Conservation (phyloP, 2,888 invertebrate genomes). For the Morpho helenor region DNA sequence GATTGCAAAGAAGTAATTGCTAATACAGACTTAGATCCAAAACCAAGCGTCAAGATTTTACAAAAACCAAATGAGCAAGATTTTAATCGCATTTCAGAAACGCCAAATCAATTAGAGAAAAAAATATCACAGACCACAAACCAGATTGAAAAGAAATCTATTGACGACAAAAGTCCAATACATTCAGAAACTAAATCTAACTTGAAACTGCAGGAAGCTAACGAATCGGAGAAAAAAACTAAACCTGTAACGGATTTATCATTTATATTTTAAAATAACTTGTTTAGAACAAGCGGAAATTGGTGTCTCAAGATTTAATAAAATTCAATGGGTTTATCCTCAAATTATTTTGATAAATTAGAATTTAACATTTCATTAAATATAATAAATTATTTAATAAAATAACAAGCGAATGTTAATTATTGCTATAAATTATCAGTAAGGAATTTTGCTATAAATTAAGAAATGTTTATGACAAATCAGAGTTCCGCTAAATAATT, state of each 20-base stretch:
- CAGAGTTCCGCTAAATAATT: no score
- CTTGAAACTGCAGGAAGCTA: not conserved
- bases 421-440: no score
- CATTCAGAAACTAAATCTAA: not conserved
- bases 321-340: no score
- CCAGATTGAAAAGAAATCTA: not conserved
- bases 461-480: no score
- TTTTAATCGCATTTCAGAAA: not conserved
- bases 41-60: not conserved
- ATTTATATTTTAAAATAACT: not conserved
- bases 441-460: no score
- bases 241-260: not conserved
- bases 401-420: no score
- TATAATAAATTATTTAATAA: no score
- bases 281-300: no score
- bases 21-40: not conserved
- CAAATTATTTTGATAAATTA: no score
- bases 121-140: not conserved
- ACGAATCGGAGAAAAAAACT: not conserved
- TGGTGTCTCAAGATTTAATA: no score
- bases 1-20: not conserved
- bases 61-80: constrained; percentile 1
- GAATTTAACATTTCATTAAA: no score
- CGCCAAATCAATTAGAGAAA: no score
- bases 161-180: not conserved